Evolutionary conservation across 1,140 invertebrate species (phyloP), one percentile per base, ranked within the genome.

Genomic region (Apis laboriosa): DNA sequence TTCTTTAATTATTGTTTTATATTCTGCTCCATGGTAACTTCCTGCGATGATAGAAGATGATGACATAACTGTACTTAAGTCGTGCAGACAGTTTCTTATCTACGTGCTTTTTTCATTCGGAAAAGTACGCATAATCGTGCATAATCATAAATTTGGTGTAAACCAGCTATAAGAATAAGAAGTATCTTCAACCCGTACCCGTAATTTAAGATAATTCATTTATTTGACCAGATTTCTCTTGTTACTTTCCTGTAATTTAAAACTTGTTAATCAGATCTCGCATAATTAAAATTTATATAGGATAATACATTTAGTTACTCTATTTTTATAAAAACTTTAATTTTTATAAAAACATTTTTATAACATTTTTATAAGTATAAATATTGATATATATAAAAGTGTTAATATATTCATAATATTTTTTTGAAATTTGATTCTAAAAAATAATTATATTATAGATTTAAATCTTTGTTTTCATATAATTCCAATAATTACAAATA

Each of bases 71-170:
- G 75, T 86, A 86, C 19, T 15, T 55, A 19, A 72, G 55, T 61
- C 58, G n/a, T 49, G 49, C 9, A n/a, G 43, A 79, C 24, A 61
- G 58, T 53, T 51, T 24, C 49, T 49, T 28, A 67, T 81, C 63
- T 4, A 74, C 63, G 15, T 72, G 43, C 63, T 83, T 71, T 71
- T 83, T 63, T 11, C 49, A 58, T 61, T 43, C 9, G 34, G 13
- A 7, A 60, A 13, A 15, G 51, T 74, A 75, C 61, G 28, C 19
- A n/a, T 77, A 61, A 71, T 63, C 66, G 72, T 86, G 72, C 84
- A 67, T 80, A 72, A 84, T 77, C 55, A 60, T 86, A 84, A 87
- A 80, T 87, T 86, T 58, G 80, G 24, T 64, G 15, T 15, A 56
- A 86, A 75, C 13, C 76, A 11, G 15, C 49, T 12, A 34, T 68